These are phyloP conservation scores for Jacana jacana DNA, from an alignment of 2,113 vertebrate genomes.

Conservation along the genomic window DNA sequence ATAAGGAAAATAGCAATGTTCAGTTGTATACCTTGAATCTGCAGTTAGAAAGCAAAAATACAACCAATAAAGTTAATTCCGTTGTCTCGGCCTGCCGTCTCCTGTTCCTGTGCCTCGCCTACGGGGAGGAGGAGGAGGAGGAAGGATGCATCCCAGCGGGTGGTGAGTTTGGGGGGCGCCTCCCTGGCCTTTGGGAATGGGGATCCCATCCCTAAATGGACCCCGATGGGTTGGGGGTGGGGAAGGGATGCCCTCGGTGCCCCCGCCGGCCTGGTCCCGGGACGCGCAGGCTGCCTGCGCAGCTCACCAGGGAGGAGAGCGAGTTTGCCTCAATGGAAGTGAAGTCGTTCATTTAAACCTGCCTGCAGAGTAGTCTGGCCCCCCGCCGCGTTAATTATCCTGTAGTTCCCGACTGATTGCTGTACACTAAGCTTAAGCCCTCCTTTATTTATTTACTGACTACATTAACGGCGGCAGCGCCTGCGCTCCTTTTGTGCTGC, in stretches of 20 bases:
- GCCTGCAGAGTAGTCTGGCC: conserved; percentile 68
- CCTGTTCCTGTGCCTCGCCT: background rate
- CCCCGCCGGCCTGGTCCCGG: accelerated
- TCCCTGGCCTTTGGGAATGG: accelerated
- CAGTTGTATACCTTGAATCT: conserved; percentile 98
- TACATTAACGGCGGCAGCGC: conserved; percentile 76
- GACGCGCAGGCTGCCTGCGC: background rate
- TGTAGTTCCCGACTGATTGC: conserved; percentile 79
- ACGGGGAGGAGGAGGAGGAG: background rate
- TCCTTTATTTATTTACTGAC: conserved; percentile 85
- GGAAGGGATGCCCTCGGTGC: too few relatives aligned
- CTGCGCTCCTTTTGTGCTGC: conserved; percentile 19
- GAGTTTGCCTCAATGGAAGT: conserved; percentile 71
- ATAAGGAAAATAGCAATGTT: conserved; percentile 96
- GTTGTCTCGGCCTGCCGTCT: conserved; percentile 71
- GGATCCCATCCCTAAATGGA: background rate
- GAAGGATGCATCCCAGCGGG: background rate
- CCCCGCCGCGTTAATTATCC: conserved; percentile 80
- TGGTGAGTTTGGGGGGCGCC: background rate
- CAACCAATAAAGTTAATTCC: conserved; percentile 87
- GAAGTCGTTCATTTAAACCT: conserved; percentile 79
- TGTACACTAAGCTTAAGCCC: conserved; percentile 79
- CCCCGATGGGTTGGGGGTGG: accelerated
- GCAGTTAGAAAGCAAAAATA: conserved; percentile 85
- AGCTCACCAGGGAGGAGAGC: conserved; percentile 53